Base-by-base conservation (phyloP, 2,113 vertebrate species). In the Pseudonaja textilis region DNA sequence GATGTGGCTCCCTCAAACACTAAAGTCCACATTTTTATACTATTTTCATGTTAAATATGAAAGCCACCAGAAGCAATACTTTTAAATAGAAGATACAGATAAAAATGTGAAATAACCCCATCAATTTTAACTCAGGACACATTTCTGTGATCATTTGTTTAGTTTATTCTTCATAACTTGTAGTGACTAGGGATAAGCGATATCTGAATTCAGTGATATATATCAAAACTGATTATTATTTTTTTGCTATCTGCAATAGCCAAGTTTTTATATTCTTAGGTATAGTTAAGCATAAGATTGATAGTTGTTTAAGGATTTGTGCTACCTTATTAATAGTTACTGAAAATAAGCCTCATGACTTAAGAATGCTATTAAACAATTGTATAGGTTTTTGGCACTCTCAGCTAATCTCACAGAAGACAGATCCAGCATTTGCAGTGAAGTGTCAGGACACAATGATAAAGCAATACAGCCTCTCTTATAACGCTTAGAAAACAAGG, bases 381-480 rank as follows among this genome's bases (percentile, higher is more conserved):
- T 59, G 93, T 93, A 85, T 90, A 88, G 42, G 3, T 59, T 95
- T n/a, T 93, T 10, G 26, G 50, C 56, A 0, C 12, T 89, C 42
- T 93, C 54, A 93, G n/a, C 94, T 95, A 92, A 88, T 29, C 91
- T 81, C 22, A 6, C 91, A 93, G 93, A 39, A 85, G 57, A 87
- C 20, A 74, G 34, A 94, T 91, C 0, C 0, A 89, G n/a, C 88
- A 20, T 95, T 96, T 94, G 45, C 87, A 95, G 94, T 59, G 81
- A 47, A 39, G 56, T 93, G 20, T 54, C 59, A 96, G 93, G 90
- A 93, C 94, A 86, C 7, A 5, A 39, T 1, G 34, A 87, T 95
- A 87, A 25, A 89, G 90, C 93, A 91, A n/a, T 50, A 42, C 91
- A 96, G 89, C 93, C 96, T 91, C 57, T 91, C 50, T 91, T 91